phyloP scores from a whole-genome alignment of 2,113 vertebrate species.

The Eulemur rufifrons region DNA sequence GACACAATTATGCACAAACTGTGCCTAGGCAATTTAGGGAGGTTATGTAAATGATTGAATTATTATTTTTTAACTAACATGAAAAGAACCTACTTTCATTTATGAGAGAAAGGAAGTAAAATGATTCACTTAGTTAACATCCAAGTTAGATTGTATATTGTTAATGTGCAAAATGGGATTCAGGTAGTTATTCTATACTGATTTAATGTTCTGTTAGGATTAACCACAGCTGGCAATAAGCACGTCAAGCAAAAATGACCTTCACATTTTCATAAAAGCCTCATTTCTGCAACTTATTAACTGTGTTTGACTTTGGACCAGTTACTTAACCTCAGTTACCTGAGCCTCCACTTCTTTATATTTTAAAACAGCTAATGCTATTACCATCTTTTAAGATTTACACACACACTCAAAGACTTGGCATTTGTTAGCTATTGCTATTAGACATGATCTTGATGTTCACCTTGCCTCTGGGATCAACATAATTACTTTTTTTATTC shows the following conservation, averaged over 20 bases:
- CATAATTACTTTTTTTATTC: constrained; percentile 2
- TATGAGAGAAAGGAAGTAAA: constrained; percentile 20
- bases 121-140: constrained; percentile 8
- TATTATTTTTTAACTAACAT: constrained; percentile 42
- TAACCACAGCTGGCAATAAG: not conserved
- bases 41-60: not conserved
- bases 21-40: not conserved
- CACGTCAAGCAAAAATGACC: constrained; percentile 10
- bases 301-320: not conserved
- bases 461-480: not conserved
- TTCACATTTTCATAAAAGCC: not conserved
- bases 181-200: not conserved
- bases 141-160: not conserved
- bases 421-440: not conserved
- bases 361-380: constrained; percentile 21
- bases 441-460: not conserved
- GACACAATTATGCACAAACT: not conserved
- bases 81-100: not conserved
- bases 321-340: not conserved
- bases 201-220: constrained; percentile 1
- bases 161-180: not conserved
- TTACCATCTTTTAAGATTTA: not conserved
- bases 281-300: constrained; percentile 13
- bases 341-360: not conserved
- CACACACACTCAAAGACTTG: not conserved